Base-by-base conservation (phyloP, 2,113 vertebrate genomes). In the Spilogale gracilis region DNA sequence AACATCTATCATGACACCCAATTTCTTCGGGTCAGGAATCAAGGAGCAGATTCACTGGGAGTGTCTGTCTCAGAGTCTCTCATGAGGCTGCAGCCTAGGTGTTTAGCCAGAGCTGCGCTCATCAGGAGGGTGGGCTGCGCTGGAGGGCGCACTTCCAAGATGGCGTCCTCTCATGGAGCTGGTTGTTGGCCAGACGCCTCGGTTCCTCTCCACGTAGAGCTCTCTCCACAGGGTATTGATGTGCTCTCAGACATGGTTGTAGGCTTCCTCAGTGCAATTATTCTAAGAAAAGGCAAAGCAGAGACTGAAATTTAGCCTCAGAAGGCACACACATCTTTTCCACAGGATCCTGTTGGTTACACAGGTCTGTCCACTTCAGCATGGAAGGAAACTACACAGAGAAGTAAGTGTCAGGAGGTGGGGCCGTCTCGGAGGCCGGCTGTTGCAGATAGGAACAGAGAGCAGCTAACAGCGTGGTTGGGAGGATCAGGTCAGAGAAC, bases 21-120 rank as follows among this genome's bases (percentile, higher is more conserved):
- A 23, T 27, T 30, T 71, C 78, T 32, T 20, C 56, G 81, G 56
- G 10, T 54, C 74, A 12, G 32, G 60, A 21, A 23, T 20, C 9
- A 54, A 69, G 38, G 38, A 58, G 63, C 3, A 5, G 25, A 25
- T 45, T 69, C 20, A 6, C 11, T 18, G n/a, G 52, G 82, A 45
- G 10, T 60, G 38, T 45, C 95, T 50, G 21, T 27, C 18, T 43
- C 20, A 23, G 18, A 32, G 27, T 38, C 4, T 74, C 78, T 79
- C 52, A 1, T 16, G 20, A 43, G 20, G 56, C 27, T 94, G 54
- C 9, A 11, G 20, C 32, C 23, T n/a, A 20, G n/a, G 25, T 43
- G n/a, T 65, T 0, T 0, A 4, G 73, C 32, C 12, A 0, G 30
- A 48, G 6, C n/a, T 73, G 23, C 2, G 0, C 11, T 65, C 32